Evolutionary conservation across 2,797 vertebrate genomes (phyloP), one percentile per base, ranked within the genome.

Genomic region (Liparis tanakae): DNA sequence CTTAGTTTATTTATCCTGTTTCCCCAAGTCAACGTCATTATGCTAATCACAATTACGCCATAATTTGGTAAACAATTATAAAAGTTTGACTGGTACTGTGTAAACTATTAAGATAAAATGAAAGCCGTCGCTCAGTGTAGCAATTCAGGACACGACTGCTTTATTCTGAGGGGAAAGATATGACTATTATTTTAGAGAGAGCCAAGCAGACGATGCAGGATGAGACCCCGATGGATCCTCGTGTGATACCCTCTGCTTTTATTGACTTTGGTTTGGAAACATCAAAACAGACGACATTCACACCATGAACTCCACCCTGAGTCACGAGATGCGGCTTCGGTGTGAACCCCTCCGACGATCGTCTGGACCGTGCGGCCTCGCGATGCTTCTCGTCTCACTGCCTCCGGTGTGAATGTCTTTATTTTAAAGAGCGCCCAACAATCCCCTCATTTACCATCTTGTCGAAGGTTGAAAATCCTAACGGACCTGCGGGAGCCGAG

Each of bases 221-320:
- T 69, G 62, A 68, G 48, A 78, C 60, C 59, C 56, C 50, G 10
- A 63, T 48, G 39, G 55, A 85, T 15, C 72, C 72, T 62, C 20
- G 55, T 83, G 58, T 70, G 60, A 36, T 34, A 46, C 70, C 60
- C 44, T 12, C 65, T 72, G 79, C 69, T 91, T 89, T 85, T 81
- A 89, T 79, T 84, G 62, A 80, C 51, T 72, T 65, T 56, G 18
- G 17, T 46, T 14, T 75, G n/a, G 61, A 51, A 53, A 8, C 30
- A 59, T n/a, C 56, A 39, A 59, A 44, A 44, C 14, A 17, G 60
- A 56, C 53, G 22, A 55, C 48, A 20, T 68, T 67, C 37, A 55
- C 34, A 2, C 66, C 30, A 46, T 25, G 6, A 77, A n/a, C 58
- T 70, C 17, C 3, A 41, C 12, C 30, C 54, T 43, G 33, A 44